Evolutionary conservation across 2,797 vertebrate genomes (phyloP).

Genomic region (Neosilurus mollespiculum): DNA sequence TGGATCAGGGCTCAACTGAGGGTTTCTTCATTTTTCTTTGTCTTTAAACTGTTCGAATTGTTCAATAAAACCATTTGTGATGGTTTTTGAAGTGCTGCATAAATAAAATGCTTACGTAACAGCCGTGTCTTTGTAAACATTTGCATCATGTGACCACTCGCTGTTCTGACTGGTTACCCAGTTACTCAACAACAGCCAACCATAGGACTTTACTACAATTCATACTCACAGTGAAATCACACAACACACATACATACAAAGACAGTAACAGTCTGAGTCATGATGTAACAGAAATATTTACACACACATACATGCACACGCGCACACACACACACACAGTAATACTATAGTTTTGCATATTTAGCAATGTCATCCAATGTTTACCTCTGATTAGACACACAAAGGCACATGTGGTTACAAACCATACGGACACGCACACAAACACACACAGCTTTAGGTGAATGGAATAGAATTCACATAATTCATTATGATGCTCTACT

Average conservation of each 20-base stretch:
- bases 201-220: not conserved
- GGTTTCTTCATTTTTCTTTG: too few species aligned
- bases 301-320: constrained; percentile 5
- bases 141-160: not conserved
- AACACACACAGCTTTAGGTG: constrained; percentile 14
- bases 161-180: not conserved
- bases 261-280: constrained; percentile 25
- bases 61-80: not conserved
- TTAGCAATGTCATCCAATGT: constrained; percentile 56
- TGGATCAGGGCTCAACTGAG: not conserved
- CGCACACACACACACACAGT: constrained; percentile 39
- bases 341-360: constrained; percentile 66
- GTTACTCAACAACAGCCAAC: not conserved
- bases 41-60: not conserved
- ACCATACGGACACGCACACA: constrained; percentile 39
- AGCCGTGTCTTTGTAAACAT: not conserved
- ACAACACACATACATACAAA: not conserved
- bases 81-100: not conserved
- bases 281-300: not conserved
- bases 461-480: constrained; percentile 32
- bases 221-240: not conserved
- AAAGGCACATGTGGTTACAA: constrained; percentile 77
- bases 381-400: constrained; percentile 54
- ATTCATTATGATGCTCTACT: constrained; percentile 44
- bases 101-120: not conserved